Evolutionary conservation across 1,140 invertebrate genomes (phyloP).

Genomic region (Caenorhabditis brenneri): DNA sequence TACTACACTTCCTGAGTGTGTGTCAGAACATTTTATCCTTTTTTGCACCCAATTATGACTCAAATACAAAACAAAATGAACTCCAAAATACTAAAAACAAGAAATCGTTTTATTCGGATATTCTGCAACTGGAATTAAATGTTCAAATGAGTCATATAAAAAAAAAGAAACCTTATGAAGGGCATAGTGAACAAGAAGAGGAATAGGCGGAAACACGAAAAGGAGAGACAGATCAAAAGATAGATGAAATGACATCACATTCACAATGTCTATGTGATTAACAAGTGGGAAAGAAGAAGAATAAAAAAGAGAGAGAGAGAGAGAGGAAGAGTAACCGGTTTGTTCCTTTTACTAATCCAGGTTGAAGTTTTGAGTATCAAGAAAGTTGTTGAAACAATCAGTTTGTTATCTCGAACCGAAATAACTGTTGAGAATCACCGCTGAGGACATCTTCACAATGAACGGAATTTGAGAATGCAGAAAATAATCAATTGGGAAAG

Average conservation of each 20-base stretch:
- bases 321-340: not conserved
- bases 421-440: too few relatives aligned
- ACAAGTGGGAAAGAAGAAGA: too few relatives aligned
- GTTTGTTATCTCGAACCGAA: too few relatives aligned
- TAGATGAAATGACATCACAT: constrained; percentile 44
- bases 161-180: not conserved
- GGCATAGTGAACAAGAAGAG: not conserved
- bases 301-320: too few relatives aligned
- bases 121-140: not conserved
- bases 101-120: not conserved
- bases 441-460: too few relatives aligned
- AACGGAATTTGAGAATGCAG: too few relatives aligned
- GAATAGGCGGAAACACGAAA: constrained; percentile 8
- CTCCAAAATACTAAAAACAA: not conserved
- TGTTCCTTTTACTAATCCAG: not conserved
- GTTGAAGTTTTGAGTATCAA: too few relatives aligned
- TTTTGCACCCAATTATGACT: not conserved
- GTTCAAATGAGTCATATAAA: not conserved
- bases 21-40: too few relatives aligned
- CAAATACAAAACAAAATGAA: not conserved
- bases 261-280: not conserved
- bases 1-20: too few relatives aligned
- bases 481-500: too few relatives aligned
- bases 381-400: too few relatives aligned
- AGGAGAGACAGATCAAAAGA: constrained; percentile 29